Evolutionary conservation across 2,797 vertebrate genomes (phyloP), one percentile per base, ranked within the genome.

Genomic region (Rhynchotus rufescens): DNA sequence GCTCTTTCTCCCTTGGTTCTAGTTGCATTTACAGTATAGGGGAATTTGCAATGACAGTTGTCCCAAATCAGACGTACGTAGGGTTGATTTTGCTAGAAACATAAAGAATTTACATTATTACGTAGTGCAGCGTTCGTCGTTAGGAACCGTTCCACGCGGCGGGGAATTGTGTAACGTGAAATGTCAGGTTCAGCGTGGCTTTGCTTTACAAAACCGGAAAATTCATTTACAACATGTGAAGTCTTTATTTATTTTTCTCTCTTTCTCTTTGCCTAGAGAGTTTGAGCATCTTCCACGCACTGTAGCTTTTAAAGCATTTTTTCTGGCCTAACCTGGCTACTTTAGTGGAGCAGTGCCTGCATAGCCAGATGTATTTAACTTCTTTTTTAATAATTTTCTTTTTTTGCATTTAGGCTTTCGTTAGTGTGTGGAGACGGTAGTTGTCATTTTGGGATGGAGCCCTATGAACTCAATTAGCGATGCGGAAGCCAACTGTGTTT

Each of bases 381-480:
- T 91, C 79, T 86, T 93, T 93, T 95, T 88, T 93, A 92, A 92
- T 96, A 5, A 40, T 47, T 49, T 49, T 49, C 23, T 49, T 13
- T 49, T 88, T 93, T 93, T 95, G 89, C 80, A 42, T 89, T 93
- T 67, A 25, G 22, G 78, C 59, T 94, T 94, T 96, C 92, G 74
- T 44, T 90, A 79, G 86, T 79, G 20, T 72, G 45, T 81, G 88
- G 91, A 82, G 42, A 87, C 66, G 78, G 68, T 81, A 93, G 84
- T 83, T 12, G 23, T 67, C 49, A 42, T 57, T 86, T 86, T 86
- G 49, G 86, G 92, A 93, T 16, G 19, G 21, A 89, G 94, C 87
- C 56, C 72, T 94, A 90, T 76, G 92, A 94, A 94, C 88, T 94
- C 90, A 84, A 45, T 94, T 94, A 96, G 89, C 82, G 88, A 91